A percentile compares a stretch with the other conserved stretches of the same genome.
These are phyloP conservation scores for Clistopyga incitator DNA, from an alignment of 2,888 invertebrate species.

Conservation along the genomic window DNA sequence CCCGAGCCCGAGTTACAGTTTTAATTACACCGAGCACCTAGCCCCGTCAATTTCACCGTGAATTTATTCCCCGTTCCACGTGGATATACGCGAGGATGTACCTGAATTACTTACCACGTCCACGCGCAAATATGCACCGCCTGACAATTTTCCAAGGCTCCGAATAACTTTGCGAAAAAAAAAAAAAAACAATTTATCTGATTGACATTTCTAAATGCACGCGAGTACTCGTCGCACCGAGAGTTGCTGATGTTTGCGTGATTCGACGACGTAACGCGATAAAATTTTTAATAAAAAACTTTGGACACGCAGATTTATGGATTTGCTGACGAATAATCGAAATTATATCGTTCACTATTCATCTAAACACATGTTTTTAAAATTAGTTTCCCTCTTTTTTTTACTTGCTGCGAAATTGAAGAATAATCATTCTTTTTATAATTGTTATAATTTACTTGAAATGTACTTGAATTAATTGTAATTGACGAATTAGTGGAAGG, in stretches of 20 bases:
- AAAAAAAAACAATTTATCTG: constrained; percentile 45
- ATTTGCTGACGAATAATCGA: too few species aligned
- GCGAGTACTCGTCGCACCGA: neutral
- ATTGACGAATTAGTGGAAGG: too few species aligned
- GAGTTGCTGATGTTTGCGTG: constrained; percentile 20
- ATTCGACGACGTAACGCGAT: neutral
- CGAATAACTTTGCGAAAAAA: constrained; percentile 16
- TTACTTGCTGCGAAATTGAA: too few species aligned
- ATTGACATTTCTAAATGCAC: constrained; percentile 36
- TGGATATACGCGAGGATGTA: constrained; percentile 8
- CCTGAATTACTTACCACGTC: neutral
- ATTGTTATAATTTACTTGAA: too few species aligned
- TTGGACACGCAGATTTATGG: too few species aligned
- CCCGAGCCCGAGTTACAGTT: constrained; percentile 22
- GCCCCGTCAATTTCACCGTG: constrained; percentile 37
- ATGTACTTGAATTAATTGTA: too few species aligned
- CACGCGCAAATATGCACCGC: neutral
- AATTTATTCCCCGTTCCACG: constrained; percentile 22
- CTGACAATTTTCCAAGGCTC: neutral
- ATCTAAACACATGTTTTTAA: too few species aligned
- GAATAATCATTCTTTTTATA: too few species aligned
- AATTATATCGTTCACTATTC: too few species aligned
- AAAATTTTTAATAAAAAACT: neutral
- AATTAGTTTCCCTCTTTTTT: too few species aligned
- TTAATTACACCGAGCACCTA: constrained; percentile 37